Base-by-base conservation (phyloP, 2,113 vertebrate genomes). In the Setophaga coronata region DNA sequence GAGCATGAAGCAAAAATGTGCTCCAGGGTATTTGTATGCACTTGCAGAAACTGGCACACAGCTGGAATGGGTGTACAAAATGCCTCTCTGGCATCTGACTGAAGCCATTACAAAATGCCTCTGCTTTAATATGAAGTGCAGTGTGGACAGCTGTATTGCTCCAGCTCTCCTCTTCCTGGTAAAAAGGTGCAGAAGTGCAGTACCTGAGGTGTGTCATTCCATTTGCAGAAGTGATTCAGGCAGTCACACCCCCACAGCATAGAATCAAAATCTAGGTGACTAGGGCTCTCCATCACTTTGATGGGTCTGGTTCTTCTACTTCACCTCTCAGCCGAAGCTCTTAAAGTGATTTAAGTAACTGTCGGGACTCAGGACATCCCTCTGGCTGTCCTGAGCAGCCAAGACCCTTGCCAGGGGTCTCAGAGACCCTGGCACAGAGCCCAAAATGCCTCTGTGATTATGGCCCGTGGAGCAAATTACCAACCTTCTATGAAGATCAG, bases 161-260 rank as follows among this genome's bases (percentile, higher is more conserved):
- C 71, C 64, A 43, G 64, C 23, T 70, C 43, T 77, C 29, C 38
- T 58, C 15, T 74, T 51, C 51, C 43, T 60, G 34, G 24, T 23
- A 40, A 70, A 89, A 26, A 8, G 10, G 20, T 48, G 18, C n/a
- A 88, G 40, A 90, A 72, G 10, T 38, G 18, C 10, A 17, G 18
- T 48, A 16, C 18, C 36, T 42, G 45, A 48, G n/a, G 18, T 11
- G 18, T 2, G 2, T 66, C 40, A 66, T 34, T 73, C 36, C 6
- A 5, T 65, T 78, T 73, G 38, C 62, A 89, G 66, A 80, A 72
- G 21, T 25, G 53, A 65, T 43, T n/a, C 40, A 45, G 38, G 10
- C 54, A 73, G 26, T 9, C 50, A 3, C 14, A 6, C 23, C 33
- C 18, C 33, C 33, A 61, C 0, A 0, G 33, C 11, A 80, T 14